These are phyloP conservation scores for Equus quagga DNA, from an alignment of 2,113 vertebrate species.

Conservation along the genomic window DNA sequence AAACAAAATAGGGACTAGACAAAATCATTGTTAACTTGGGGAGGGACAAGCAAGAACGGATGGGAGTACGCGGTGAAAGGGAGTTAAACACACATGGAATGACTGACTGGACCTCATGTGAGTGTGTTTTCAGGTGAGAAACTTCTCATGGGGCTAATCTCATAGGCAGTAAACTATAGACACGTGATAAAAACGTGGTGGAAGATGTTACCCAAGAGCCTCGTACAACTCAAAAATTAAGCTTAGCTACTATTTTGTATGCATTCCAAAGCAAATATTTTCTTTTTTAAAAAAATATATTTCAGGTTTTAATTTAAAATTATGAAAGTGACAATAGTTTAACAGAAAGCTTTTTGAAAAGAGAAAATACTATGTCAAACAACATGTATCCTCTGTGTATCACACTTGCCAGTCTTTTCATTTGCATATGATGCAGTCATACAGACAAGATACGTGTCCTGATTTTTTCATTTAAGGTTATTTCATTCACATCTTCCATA, in stretches of 20 bases:
- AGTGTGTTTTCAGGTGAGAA: background rate
- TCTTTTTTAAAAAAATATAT: background rate
- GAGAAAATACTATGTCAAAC: background rate
- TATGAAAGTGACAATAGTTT: background rate
- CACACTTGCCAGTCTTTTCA: background rate
- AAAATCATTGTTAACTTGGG: background rate
- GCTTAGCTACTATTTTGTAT: background rate
- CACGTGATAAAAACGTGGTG: background rate
- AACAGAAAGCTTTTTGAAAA: background rate
- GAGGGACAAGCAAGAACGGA: background rate
- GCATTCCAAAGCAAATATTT: background rate
- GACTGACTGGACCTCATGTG: background rate
- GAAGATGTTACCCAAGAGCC: background rate
- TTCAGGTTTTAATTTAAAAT: slow-evolving; percentile 32
- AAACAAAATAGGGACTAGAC: background rate
- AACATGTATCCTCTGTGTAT: background rate
- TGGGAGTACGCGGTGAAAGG: background rate
- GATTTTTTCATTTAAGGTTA: background rate
- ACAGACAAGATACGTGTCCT: background rate
- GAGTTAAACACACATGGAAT: background rate
- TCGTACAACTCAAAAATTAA: background rate
- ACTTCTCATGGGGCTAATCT: background rate
- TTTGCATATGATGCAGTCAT: background rate
- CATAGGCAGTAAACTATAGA: background rate
- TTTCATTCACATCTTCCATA: background rate